These are phyloP conservation scores for Nylanderia fulva DNA, from an alignment of 1,140 invertebrate species.

Conservation along the genomic window DNA sequence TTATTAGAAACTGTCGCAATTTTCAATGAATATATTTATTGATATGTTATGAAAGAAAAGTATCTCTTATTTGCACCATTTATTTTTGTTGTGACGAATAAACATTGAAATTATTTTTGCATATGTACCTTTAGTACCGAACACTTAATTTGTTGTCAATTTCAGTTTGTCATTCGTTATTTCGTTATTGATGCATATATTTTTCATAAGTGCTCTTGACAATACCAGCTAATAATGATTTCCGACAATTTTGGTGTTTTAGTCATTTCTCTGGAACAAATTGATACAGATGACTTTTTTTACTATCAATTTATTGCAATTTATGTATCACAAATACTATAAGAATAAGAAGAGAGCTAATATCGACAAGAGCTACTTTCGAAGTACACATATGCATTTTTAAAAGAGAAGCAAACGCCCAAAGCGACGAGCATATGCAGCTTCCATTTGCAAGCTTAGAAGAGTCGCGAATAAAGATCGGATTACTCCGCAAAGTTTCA, in stretches of 20 bases:
- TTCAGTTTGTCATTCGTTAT: not conserved
- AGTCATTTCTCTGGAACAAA: not conserved
- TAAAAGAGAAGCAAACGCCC: no score
- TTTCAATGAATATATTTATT: not conserved
- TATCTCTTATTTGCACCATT: no score
- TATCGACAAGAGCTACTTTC: not conserved
- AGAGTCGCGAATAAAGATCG: not conserved
- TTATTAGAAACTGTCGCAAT: slow-evolving; percentile 16
- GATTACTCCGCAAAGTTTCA: not conserved
- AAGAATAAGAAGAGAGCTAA: not conserved
- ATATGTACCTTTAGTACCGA: not conserved
- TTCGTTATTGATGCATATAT: not conserved
- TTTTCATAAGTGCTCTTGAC: not conserved
- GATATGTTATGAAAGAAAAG: no score
- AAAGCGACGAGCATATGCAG: not conserved
- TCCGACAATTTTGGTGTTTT: not conserved
- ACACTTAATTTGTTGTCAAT: not conserved
- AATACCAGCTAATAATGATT: not conserved
- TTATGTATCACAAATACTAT: not conserved
- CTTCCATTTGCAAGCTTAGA: not conserved
- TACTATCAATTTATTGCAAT: not conserved
- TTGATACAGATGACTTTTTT: not conserved
- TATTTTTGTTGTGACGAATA: not conserved
- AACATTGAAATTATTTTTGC: not conserved
- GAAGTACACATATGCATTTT: not conserved